Evolutionary conservation across 2,113 vertebrate genomes (phyloP).

Genomic region (Lontra canadensis): DNA sequence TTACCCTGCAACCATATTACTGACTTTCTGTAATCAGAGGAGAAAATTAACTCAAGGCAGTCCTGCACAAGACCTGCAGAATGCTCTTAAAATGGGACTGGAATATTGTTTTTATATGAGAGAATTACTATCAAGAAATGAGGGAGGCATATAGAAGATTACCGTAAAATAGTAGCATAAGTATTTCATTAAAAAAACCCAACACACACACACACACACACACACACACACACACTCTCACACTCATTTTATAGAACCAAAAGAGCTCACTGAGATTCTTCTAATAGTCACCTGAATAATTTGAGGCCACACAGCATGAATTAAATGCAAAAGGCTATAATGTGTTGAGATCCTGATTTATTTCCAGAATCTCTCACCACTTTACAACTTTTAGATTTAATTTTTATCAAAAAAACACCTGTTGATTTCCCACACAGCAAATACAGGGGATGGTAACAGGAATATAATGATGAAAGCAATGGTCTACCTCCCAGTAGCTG

Average conservation of each 20-base stretch:
- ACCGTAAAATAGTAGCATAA: neutral
- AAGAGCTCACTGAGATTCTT: neutral
- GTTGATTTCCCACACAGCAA: neutral
- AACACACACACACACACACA: too few relatives aligned
- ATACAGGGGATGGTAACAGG: neutral
- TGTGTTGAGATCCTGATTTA: neutral
- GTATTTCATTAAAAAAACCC: neutral
- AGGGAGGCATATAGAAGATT: neutral
- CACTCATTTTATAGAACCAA: neutral
- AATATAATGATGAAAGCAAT: neutral
- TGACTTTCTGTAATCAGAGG: neutral
- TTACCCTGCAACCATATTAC: neutral
- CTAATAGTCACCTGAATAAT: neutral
- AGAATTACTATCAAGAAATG: neutral
- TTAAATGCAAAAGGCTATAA: neutral
- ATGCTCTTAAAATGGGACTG: neutral
- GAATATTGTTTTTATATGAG: neutral
- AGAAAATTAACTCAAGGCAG: neutral
- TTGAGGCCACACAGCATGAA: neutral
- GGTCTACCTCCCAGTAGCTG: neutral
- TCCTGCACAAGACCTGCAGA: neutral
- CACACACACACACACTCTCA: neutral
- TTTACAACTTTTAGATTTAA: neutral
- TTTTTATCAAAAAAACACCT: neutral
- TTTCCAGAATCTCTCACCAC: neutral